Percentiles rank a stretch among this genome's conserved stretches.
These are phyloP conservation scores for Parapristionchus giblindavisi DNA, from an alignment of 2,888 invertebrate genomes.

Conservation along the genomic window DNA sequence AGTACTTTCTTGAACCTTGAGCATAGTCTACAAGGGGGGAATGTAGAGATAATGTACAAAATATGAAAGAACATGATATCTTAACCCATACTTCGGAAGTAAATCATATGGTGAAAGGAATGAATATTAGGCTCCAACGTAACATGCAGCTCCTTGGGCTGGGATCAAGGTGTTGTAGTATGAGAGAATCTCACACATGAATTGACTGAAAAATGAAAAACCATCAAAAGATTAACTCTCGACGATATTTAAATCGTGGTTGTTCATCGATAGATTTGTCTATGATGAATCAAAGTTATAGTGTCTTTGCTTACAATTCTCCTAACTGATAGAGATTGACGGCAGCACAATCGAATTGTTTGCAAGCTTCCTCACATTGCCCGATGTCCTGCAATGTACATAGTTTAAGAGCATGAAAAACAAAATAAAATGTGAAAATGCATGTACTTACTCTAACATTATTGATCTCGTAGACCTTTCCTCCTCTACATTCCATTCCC, in stretches of 20 bases:
- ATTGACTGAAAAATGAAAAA: constrained; percentile 27
- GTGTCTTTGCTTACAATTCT: constrained; percentile 39
- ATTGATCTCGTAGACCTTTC: constrained; percentile 38
- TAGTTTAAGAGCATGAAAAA: neutral
- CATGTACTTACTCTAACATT: constrained; percentile 37
- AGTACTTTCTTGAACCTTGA: too few relatives aligned
- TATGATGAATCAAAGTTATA: constrained; percentile 17
- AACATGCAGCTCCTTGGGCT: constrained; percentile 66
- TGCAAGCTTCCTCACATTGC: constrained; percentile 67
- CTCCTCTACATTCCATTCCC: constrained; percentile 33
- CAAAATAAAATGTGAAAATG: neutral
- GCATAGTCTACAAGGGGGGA: too few relatives aligned
- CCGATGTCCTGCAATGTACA: constrained; percentile 61
- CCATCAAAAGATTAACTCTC: too few relatives aligned
- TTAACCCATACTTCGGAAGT: too few relatives aligned
- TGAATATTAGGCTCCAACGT: constrained; percentile 38
- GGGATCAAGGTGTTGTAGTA: constrained; percentile 51
- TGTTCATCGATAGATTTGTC: neutral
- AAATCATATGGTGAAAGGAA: neutral
- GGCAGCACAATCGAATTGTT: constrained; percentile 64
- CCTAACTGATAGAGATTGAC: constrained; percentile 66
- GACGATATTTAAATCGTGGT: too few relatives aligned
- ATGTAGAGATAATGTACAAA: neutral
- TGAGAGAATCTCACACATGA: constrained; percentile 54
- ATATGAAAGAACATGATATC: neutral